These are phyloP conservation scores for Pissodes strobi DNA, from an alignment of 1,140 invertebrate species.

Conservation along the genomic window DNA sequence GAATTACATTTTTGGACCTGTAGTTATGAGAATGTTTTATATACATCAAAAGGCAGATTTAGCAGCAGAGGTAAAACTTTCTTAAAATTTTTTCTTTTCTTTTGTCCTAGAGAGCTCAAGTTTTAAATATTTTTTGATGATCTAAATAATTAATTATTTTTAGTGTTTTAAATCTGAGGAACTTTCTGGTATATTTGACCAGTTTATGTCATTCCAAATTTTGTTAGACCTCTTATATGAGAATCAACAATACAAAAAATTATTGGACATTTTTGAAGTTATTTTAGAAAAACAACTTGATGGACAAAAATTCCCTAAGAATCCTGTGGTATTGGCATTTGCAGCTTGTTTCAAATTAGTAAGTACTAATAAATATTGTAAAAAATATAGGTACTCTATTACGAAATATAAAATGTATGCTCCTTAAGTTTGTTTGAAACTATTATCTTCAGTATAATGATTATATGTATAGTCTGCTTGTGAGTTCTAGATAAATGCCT, in stretches of 20 bases:
- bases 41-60: conserved; percentile 69
- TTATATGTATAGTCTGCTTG: too few species aligned
- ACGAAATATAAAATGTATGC: too few species aligned
- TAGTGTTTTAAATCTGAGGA: conserved; percentile 68
- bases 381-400: too few species aligned
- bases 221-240: conserved; percentile 74
- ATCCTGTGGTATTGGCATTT: conserved; percentile 66
- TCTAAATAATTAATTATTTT: conserved; percentile 57
- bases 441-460: too few species aligned
- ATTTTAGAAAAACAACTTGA: conserved; percentile 63
- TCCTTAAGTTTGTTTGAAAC: too few species aligned
- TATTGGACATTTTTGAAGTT: conserved; percentile 66
- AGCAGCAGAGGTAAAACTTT: conserved; percentile 67
- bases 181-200: conserved; percentile 71
- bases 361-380: too few species aligned
- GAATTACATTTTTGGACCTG: conserved; percentile 79
- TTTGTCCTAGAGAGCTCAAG: too few species aligned
- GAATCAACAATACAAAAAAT: conserved; percentile 70
- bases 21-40: conserved; percentile 79
- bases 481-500: too few species aligned
- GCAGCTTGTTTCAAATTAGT: conserved; percentile 80
- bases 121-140: conserved; percentile 3
- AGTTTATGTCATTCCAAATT: conserved; percentile 69
- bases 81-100: too few species aligned
- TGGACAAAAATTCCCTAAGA: conserved; percentile 68